Evolutionary conservation across 2,797 vertebrate species (phyloP).

Genomic region (Myripristis jacobus): DNA sequence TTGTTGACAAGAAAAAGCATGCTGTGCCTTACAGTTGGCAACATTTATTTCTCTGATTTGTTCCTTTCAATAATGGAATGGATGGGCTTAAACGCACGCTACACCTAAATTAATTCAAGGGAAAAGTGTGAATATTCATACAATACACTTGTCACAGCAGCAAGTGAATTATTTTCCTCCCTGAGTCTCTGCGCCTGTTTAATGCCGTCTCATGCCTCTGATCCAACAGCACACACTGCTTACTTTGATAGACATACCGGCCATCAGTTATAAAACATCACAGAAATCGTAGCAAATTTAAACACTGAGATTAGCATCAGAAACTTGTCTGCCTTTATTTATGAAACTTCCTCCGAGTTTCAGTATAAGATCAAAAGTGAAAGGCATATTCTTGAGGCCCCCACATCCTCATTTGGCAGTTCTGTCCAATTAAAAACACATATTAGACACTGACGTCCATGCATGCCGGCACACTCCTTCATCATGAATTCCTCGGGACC

Average conservation of each 20-base stretch:
- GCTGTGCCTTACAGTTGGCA: constrained; percentile 6
- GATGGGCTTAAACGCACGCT: constrained; percentile 6
- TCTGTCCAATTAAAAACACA: constrained; percentile 9
- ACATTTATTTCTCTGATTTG: constrained; percentile 24
- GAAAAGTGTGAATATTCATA: constrained; percentile 24
- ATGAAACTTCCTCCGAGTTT: constrained; percentile 27
- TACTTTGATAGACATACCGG: constrained; percentile 20
- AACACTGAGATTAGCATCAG: constrained; percentile 1
- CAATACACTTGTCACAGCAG: constrained; percentile 2
- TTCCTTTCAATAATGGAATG: constrained; percentile 9
- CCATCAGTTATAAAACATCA: constrained; percentile 42
- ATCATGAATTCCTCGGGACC: not conserved
- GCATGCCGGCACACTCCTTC: not conserved
- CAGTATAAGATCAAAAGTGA: not conserved
- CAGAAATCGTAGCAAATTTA: constrained; percentile 29
- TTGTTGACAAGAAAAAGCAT: not conserved
- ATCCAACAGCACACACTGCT: constrained; percentile 22
- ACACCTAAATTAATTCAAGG: constrained; percentile 1
- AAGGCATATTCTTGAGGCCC: constrained; percentile 6
- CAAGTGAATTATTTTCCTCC: constrained; percentile 22
- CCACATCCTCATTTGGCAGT: constrained; percentile 1
- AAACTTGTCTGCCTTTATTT: constrained; percentile 40
- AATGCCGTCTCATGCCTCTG: constrained; percentile 1
- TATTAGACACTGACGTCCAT: not conserved
- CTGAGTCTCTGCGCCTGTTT: constrained; percentile 4